These are phyloP conservation scores for Dromococcyx pavoninus DNA, from an alignment of 2,797 vertebrate genomes.

Conservation along the genomic window DNA sequence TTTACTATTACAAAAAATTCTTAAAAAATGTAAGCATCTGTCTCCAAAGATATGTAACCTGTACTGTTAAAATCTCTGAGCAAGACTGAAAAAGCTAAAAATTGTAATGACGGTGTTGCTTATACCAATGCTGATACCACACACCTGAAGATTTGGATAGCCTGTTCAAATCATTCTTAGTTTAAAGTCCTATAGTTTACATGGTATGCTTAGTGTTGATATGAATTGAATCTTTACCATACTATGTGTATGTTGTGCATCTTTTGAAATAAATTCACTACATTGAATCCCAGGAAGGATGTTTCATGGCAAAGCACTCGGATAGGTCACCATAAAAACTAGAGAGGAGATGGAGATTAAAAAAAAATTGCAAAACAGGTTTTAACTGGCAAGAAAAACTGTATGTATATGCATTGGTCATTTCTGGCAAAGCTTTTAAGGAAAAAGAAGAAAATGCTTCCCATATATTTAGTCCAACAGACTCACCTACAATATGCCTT, in stretches of 20 bases:
- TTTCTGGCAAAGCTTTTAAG: background rate
- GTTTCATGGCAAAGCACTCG: background rate
- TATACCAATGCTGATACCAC: background rate
- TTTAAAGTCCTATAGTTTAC: background rate
- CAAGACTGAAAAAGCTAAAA: background rate
- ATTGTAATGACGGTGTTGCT: background rate
- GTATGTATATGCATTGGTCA: background rate
- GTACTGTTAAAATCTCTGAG: background rate
- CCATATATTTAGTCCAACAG: background rate
- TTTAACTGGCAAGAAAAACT: slow-evolving; percentile 8
- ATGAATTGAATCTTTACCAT: background rate
- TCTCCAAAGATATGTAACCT: background rate
- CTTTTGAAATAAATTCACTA: slow-evolving; percentile 32
- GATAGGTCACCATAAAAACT: slow-evolving; percentile 1
- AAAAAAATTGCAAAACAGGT: background rate
- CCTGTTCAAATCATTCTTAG: background rate
- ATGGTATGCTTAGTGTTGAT: slow-evolving; percentile 7
- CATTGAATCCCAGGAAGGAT: slow-evolving; percentile 1
- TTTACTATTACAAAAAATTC: background rate
- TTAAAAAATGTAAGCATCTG: background rate
- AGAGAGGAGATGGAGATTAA: background rate
- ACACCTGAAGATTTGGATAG: background rate
- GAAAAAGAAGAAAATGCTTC: background rate
- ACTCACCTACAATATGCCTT: background rate
- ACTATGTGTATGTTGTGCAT: slow-evolving; percentile 4